These are phyloP conservation scores for Girardinichthys multiradiatus DNA, from an alignment of 2,113 vertebrate genomes.

Conservation along the genomic window DNA sequence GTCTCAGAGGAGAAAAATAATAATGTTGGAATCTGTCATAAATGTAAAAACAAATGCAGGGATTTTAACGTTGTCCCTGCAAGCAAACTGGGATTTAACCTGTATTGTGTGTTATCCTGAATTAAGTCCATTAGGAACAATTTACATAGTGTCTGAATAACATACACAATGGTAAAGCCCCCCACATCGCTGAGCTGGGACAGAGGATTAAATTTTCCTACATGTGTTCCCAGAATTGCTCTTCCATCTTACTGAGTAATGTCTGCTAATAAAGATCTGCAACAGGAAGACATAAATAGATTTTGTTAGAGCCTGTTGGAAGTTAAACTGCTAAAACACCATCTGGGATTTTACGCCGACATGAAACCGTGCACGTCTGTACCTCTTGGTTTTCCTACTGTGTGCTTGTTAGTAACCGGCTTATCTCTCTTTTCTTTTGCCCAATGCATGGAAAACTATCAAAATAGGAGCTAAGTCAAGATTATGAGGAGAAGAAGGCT, in stretches of 20 bases:
- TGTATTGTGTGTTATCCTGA: constrained; percentile 5
- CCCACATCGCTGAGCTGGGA: constrained; percentile 45
- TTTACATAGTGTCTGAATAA: constrained; percentile 67
- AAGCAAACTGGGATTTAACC: constrained; percentile 10
- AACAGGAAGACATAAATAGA: constrained; percentile 71
- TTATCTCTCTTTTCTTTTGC: constrained; percentile 37
- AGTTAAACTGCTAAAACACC: constrained; percentile 44
- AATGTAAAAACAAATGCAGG: background rate
- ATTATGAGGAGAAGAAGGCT: constrained; percentile 90
- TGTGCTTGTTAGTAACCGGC: background rate
- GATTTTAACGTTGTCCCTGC: background rate
- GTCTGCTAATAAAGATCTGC: constrained; percentile 61
- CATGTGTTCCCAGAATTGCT: constrained; percentile 64
- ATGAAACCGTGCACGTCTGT: constrained; percentile 27
- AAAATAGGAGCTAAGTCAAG: constrained; percentile 89
- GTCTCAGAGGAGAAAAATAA: background rate
- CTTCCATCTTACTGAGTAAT: constrained; percentile 52
- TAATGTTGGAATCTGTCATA: background rate
- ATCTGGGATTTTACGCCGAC: constrained; percentile 33
- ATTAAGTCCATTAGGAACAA: constrained; percentile 50
- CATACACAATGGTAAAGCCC: constrained; percentile 60
- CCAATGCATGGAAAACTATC: constrained; percentile 34
- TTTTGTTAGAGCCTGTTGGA: constrained; percentile 41
- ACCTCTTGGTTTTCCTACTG: constrained; percentile 6
- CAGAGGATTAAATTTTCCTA: constrained; percentile 74